Evolutionary conservation across 2,113 vertebrate genomes (phyloP).

Genomic region (Rhynchopsitta pachyrhyncha): DNA sequence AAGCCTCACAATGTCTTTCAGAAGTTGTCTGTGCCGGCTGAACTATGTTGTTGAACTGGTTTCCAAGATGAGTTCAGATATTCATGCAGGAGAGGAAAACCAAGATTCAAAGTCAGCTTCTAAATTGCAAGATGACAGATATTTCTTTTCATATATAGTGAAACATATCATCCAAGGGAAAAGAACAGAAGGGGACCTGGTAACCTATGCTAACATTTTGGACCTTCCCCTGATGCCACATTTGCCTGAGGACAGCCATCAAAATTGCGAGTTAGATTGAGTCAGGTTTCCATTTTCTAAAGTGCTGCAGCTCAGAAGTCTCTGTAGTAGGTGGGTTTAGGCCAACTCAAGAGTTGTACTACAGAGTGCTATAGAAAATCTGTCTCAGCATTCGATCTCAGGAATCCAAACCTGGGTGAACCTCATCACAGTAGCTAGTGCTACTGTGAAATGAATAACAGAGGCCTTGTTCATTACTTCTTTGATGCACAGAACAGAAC

Average conservation of each 20-base stretch:
- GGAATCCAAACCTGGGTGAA: not conserved
- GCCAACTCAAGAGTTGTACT: not conserved
- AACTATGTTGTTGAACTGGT: not conserved
- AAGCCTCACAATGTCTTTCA: not conserved
- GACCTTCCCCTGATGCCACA: not conserved
- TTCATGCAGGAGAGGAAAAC: not conserved
- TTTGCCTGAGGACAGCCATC: not conserved
- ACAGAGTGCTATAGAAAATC: not conserved
- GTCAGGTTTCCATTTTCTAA: not conserved
- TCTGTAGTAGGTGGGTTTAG: not conserved
- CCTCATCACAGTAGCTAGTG: not conserved
- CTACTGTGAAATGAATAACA: not conserved
- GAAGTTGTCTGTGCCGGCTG: not conserved
- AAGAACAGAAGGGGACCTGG: not conserved
- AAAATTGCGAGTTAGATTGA: accelerated
- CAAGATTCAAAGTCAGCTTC: not conserved
- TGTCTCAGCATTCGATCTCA: not conserved
- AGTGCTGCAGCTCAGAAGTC: not conserved
- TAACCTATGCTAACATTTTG: not conserved
- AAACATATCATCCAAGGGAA: not conserved
- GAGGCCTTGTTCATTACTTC: not conserved
- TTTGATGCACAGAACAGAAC: not conserved
- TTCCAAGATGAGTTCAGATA: not conserved
- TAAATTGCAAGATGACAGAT: not conserved
- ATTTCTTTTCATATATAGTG: not conserved